Base-by-base conservation (phyloP, 2,113 vertebrate species). In the Microtus ochrogaster region DNA sequence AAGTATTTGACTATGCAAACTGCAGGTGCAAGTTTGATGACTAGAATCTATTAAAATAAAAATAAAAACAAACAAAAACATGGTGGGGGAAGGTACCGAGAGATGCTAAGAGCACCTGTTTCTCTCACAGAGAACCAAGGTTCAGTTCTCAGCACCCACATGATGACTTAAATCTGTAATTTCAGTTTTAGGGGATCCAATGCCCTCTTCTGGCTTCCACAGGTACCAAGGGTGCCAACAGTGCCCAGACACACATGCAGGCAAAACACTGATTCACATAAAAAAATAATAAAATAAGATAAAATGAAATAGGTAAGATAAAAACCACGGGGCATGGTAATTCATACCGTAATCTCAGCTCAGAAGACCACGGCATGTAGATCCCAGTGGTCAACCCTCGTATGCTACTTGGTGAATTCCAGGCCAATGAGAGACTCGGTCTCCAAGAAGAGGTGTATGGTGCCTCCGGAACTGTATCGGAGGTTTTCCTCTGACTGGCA, bases 41-140 rank as follows among this genome's bases (percentile, higher is more conserved):
- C 17, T 22, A 68, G 84, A 86, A 7, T 28, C 39, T 49, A 44
- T 66, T 33, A 79, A 79, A 41, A 41, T 39, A 44, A 30, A 33
- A 77, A 77, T 3, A 14, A 22, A 77, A 77, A 2, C 74, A 76
- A 76, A 73, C 19, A 39, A 74, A 74, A 72, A 72, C 19, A 22
- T 1, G 0, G 13, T 61, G n/a, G 22, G 5, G 55, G n/a, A 30
- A 7, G 14, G 4, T 8, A 17, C 39, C 6, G 39, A 44, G 39
- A 19, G 58, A 30, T 30, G 14, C 1, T 41, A 61, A 41, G n/a
- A 83, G 24, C 13, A 2, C 13, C n/a, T 8, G 24, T 28, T 83
- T 61, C 14, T 83, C n/a, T n/a, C 19, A 7, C 58, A 83, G 81
- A 63, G 81, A 26, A 83, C 58, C 22, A 28, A 63, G n/a, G 58